These are phyloP conservation scores for Rhinophrynus dorsalis DNA, from an alignment of 2,797 vertebrate genomes.

Conservation along the genomic window DNA sequence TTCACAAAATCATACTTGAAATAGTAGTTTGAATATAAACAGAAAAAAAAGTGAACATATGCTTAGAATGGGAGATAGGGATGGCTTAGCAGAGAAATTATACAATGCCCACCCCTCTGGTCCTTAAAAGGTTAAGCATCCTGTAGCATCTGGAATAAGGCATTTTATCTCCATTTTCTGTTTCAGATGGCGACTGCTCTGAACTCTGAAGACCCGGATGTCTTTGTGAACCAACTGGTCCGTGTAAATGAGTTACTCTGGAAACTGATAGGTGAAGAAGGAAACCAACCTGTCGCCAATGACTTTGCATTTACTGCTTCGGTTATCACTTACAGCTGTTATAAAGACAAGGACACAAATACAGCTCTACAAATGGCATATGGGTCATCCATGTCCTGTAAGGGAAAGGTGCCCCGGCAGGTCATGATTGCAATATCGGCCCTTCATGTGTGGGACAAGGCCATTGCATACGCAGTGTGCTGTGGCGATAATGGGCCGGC, in stretches of 20 bases:
- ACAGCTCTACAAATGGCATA: background rate
- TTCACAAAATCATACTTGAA: too few species aligned
- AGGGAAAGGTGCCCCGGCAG: background rate
- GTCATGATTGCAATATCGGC: constrained; percentile 24
- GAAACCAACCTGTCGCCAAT: background rate
- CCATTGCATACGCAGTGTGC: constrained; percentile 5
- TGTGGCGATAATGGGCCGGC: background rate
- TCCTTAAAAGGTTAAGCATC: too few species aligned
- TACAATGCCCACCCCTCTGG: too few species aligned
- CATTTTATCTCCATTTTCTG: too few species aligned
- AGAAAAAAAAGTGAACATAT: too few species aligned
- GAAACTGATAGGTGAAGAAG: background rate
- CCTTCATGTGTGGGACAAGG: constrained; percentile 21
- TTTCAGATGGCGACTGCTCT: background rate
- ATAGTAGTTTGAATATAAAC: too few species aligned
- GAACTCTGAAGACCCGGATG: background rate
- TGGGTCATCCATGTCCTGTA: constrained; percentile 25
- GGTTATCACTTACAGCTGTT: background rate
- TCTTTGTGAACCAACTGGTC: background rate
- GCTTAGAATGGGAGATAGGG: too few species aligned
- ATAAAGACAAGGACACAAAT: background rate
- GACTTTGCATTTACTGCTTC: background rate
- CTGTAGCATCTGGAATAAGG: too few species aligned
- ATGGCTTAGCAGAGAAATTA: too few species aligned
- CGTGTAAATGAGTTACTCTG: background rate